Conservation (phyloP, 2,113 vertebrate species). For the Daubentonia madagascariensis region DNA sequence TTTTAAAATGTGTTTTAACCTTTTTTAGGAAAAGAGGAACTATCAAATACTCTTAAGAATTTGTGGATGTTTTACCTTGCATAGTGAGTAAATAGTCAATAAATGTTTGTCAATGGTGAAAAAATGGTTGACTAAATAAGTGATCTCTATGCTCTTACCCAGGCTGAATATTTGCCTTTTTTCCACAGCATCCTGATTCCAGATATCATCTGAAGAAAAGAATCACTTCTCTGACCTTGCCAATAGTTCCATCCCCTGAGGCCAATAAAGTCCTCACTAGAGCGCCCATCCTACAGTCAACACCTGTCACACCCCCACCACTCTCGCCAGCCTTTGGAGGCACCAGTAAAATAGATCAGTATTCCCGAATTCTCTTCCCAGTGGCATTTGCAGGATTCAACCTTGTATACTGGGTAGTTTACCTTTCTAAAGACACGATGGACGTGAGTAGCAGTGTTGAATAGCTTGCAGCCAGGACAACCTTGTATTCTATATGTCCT, state of each 20-base stretch:
- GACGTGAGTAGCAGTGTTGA: constrained; percentile 86
- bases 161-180: neutral
- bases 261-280: constrained; percentile 79
- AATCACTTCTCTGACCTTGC: constrained; percentile 85
- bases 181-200: constrained; percentile 84
- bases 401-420: constrained; percentile 97
- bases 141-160: neutral
- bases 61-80: neutral
- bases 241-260: constrained; percentile 84
- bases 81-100: neutral
- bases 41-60: neutral
- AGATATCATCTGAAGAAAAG: constrained; percentile 93
- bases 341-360: constrained; percentile 97
- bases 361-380: constrained; percentile 96
- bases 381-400: constrained; percentile 97
- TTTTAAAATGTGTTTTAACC: neutral
- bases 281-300: constrained; percentile 73
- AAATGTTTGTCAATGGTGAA: neutral
- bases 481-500: neutral
- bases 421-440: constrained; percentile 98
- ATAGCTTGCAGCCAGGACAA: neutral
- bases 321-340: constrained; percentile 83
- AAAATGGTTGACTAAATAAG: neutral
- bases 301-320: constrained; percentile 80
- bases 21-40: neutral